Percentiles rank a stretch among this genome's conserved stretches.
phyloP scores from a whole-genome alignment of 2,797 vertebrate genomes.

The Apodemus agrarius region DNA sequence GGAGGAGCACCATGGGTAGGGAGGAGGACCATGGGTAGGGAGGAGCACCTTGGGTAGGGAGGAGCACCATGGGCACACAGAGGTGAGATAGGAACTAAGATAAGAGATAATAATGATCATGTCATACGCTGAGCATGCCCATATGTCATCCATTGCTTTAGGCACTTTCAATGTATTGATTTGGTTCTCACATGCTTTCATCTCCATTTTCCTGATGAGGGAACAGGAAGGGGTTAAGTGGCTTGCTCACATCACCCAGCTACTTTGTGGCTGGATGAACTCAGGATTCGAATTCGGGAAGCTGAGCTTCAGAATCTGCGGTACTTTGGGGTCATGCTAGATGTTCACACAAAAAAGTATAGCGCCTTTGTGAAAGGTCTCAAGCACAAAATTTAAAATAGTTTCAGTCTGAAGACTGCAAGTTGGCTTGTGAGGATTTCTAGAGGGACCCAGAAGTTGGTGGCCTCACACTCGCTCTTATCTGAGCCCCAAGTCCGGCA shows the following conservation, averaged over 20 bases:
- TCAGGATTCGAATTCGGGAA: background rate
- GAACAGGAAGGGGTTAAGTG: background rate
- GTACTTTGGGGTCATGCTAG: fast-evolving
- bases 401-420: background rate
- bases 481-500: constrained; percentile 44
- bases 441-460: background rate
- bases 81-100: constrained; percentile 39
- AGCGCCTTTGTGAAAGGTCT: background rate
- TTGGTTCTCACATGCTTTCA: constrained; percentile 17
- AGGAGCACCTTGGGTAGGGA: background rate
- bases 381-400: background rate
- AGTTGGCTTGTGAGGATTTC: background rate
- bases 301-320: background rate
- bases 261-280: background rate
- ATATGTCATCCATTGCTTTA: background rate
- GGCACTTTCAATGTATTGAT: background rate
- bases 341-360: background rate
- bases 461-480: constrained; percentile 35
- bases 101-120: constrained; percentile 6
- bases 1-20: background rate
- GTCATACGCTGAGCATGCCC: background rate
- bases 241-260: background rate
- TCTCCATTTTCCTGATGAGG: background rate
- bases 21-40: background rate
- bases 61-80: background rate